A percentile compares a stretch with the other conserved stretches of the same genome.
These are phyloP conservation scores for Sisor rabdophorus DNA, from an alignment of 2,113 vertebrate genomes.

Conservation along the genomic window DNA sequence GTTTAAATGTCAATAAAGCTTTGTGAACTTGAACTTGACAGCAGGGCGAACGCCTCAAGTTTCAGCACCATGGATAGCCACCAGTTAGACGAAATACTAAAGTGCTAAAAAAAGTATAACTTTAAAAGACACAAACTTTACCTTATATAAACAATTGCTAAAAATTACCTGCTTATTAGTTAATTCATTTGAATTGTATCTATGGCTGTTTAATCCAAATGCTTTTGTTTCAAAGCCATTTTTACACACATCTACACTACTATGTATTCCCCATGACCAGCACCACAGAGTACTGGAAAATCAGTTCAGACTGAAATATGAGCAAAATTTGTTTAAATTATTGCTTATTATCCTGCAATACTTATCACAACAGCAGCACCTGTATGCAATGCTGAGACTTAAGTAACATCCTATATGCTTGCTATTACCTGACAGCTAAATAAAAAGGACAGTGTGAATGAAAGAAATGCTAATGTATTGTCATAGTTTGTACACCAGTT, in stretches of 20 bases:
- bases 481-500: not conserved
- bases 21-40: too few relatives aligned
- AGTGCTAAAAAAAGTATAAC: not conserved
- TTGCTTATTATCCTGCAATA: too few relatives aligned
- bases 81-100: too few relatives aligned
- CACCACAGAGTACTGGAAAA: not conserved
- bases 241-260: not conserved
- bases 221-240: not conserved
- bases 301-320: not conserved
- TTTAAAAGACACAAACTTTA: not conserved
- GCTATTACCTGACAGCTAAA: not conserved
- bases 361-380: not conserved
- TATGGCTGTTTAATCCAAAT: too few relatives aligned
- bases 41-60: not conserved
- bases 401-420: not conserved
- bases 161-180: not conserved
- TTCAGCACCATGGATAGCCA: constrained; percentile 16
- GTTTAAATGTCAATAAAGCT: too few relatives aligned
- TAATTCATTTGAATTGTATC: not conserved
- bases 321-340: not conserved
- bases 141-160: too few relatives aligned
- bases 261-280: not conserved
- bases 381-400: not conserved
- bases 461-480: not conserved
- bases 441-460: not conserved